Percentiles rank a stretch among this genome's conserved stretches.
Conservation (phyloP, 1,140 invertebrate species). For the Drosophila asahinai region DNA sequence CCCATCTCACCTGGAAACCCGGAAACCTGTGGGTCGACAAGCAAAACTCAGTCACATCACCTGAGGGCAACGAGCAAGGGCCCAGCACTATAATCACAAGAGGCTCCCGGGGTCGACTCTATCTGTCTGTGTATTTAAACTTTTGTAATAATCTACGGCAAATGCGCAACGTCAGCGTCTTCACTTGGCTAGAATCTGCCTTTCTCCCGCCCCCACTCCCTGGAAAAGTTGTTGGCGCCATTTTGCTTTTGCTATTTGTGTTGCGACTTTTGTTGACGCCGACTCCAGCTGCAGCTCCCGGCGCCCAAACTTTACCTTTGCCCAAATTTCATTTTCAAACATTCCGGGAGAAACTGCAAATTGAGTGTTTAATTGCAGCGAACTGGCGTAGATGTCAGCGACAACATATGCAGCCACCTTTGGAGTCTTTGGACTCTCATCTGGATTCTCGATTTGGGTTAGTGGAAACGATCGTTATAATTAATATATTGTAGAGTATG, state of each 20-base stretch:
- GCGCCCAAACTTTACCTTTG: slow-evolving; percentile 75
- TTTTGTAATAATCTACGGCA: slow-evolving; percentile 80
- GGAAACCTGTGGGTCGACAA: slow-evolving; percentile 43
- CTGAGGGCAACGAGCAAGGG: slow-evolving; percentile 52
- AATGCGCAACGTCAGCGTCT: slow-evolving; percentile 75
- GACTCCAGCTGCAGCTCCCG: slow-evolving; percentile 24
- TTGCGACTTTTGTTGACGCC: slow-evolving; percentile 76
- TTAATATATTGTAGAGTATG: neutral
- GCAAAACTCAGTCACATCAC: slow-evolving; percentile 69
- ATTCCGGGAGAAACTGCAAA: slow-evolving; percentile 64
- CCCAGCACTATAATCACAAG: slow-evolving; percentile 48
- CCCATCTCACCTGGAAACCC: neutral
- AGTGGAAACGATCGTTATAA: neutral
- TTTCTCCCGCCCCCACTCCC: neutral
- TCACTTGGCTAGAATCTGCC: slow-evolving; percentile 33
- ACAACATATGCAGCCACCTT: slow-evolving; percentile 60
- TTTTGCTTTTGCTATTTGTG: slow-evolving; percentile 78
- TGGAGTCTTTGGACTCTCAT: neutral
- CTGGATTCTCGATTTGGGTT: neutral
- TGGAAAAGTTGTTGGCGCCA: slow-evolving; percentile 67
- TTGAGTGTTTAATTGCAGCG: slow-evolving; percentile 78
- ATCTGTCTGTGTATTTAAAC: slow-evolving; percentile 77
- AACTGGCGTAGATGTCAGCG: slow-evolving; percentile 53
- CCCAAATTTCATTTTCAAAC: slow-evolving; percentile 78
- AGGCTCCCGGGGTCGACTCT: slow-evolving; percentile 44